These are phyloP conservation scores for Electrophaes corylata DNA, from an alignment of 2,888 invertebrate genomes.

Conservation along the genomic window DNA sequence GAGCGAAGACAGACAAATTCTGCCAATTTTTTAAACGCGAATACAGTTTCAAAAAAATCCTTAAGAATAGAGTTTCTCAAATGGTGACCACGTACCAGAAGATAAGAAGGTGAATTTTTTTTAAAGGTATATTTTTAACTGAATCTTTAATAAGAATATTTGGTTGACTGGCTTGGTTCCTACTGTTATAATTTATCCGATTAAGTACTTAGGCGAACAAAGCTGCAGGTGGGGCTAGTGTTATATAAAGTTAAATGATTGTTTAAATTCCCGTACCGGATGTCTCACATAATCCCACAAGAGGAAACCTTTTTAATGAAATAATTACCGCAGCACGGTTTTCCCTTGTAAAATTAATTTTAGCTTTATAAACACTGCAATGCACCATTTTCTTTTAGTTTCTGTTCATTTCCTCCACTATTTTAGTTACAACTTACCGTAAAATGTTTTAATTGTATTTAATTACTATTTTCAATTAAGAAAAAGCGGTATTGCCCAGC, in stretches of 20 bases:
- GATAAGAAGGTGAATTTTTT: too few species aligned
- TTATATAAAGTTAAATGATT: conserved; percentile 1
- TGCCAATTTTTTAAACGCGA: too few species aligned
- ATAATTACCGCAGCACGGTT: conserved; percentile 15
- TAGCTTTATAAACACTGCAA: conserved; percentile 22
- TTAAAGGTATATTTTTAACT: too few species aligned
- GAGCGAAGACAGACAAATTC: too few species aligned
- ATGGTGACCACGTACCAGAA: too few species aligned
- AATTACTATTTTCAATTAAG: background rate
- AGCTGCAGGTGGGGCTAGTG: too few species aligned
- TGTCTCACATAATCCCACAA: conserved; percentile 2
- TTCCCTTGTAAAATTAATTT: conserved; percentile 18
- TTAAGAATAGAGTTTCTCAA: too few species aligned
- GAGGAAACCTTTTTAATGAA: conserved; percentile 9
- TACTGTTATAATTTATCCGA: background rate
- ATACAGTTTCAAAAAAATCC: too few species aligned
- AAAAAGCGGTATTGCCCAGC: background rate
- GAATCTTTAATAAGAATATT: too few species aligned
- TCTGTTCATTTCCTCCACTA: background rate
- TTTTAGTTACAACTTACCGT: background rate
- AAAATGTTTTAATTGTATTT: background rate
- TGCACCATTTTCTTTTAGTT: conserved; percentile 28
- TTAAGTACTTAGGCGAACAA: background rate
- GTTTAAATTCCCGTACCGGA: background rate
- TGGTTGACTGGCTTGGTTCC: background rate